A percentile compares a stretch with the other conserved stretches of the same genome.
Conservation (phyloP, 2,113 vertebrate species). For the Sturnira hondurensis region DNA sequence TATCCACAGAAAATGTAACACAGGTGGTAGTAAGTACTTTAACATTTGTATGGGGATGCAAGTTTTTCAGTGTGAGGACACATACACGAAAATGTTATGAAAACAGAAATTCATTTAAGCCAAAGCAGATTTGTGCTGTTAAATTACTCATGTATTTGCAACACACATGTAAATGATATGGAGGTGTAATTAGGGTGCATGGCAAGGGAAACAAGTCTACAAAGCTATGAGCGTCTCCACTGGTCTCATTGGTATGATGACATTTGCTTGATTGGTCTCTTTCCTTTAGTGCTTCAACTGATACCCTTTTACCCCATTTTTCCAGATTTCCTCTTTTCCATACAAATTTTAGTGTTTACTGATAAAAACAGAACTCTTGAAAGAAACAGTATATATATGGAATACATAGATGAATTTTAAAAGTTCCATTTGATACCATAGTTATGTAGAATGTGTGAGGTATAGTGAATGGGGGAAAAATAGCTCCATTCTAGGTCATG, state of each 20-base stretch:
- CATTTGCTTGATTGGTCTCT: neutral
- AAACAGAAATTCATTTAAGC: constrained; percentile 65
- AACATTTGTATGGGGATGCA: constrained; percentile 68
- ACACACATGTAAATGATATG: constrained; percentile 76
- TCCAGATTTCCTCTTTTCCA: constrained; percentile 34
- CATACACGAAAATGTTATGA: constrained; percentile 73
- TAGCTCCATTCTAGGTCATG: neutral
- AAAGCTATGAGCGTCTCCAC: constrained; percentile 31
- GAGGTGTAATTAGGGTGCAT: constrained; percentile 75
- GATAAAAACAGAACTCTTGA: neutral
- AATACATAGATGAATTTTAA: neutral
- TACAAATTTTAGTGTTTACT: neutral
- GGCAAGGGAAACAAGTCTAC: constrained; percentile 38
- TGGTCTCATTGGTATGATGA: constrained; percentile 45
- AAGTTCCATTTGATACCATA: neutral
- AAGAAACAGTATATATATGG: neutral
- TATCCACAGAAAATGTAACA: constrained; percentile 64
- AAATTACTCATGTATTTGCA: constrained; percentile 67
- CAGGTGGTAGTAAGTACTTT: constrained; percentile 43
- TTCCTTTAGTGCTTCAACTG: neutral
- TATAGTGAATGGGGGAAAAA: neutral
- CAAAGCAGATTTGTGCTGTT: constrained; percentile 66
- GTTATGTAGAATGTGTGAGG: neutral
- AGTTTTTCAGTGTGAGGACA: constrained; percentile 73
- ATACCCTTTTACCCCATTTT: constrained; percentile 23